Evolutionary conservation across 1,140 invertebrate species (phyloP).

Genomic region (Apis cerana): DNA sequence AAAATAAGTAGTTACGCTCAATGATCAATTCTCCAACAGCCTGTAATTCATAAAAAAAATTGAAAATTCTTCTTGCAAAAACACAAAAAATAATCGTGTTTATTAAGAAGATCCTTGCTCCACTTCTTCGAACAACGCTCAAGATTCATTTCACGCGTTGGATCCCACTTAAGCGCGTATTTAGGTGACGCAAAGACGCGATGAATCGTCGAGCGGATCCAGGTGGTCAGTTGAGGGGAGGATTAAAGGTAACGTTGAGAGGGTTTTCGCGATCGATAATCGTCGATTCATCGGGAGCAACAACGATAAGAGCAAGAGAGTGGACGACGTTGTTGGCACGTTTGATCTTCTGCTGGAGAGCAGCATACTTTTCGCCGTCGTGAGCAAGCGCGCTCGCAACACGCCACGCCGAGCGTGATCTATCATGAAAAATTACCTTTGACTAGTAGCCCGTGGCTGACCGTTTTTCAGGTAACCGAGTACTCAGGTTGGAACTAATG

Average conservation of each 20-base stretch:
- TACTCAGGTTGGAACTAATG: constrained; percentile 73
- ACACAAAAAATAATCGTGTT: too few relatives aligned
- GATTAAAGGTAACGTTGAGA: constrained; percentile 49
- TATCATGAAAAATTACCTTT: constrained; percentile 82
- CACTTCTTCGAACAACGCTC: not conserved
- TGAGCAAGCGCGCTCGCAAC: constrained; percentile 64
- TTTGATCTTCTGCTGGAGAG: constrained; percentile 77
- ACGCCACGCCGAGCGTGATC: constrained; percentile 78
- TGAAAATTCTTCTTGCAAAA: not conserved
- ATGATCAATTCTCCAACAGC: too few relatives aligned
- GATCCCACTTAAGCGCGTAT: not conserved
- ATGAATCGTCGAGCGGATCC: constrained; percentile 21
- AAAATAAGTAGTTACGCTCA: too few relatives aligned
- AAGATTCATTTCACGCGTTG: not conserved
- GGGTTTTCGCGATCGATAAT: constrained; percentile 54
- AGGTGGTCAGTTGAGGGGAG: constrained; percentile 7
- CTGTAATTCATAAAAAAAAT: too few relatives aligned
- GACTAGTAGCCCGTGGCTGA: constrained; percentile 69
- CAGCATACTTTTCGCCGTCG: constrained; percentile 76
- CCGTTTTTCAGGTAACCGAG: constrained; percentile 65
- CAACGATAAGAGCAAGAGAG: constrained; percentile 58
- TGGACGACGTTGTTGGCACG: constrained; percentile 75
- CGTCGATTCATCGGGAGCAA: constrained; percentile 52
- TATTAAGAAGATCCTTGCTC: constrained; percentile 1
- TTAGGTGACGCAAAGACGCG: constrained; percentile 11